Evolutionary conservation across 2,113 vertebrate genomes (phyloP).

Genomic region (Entelurus aequoreus): DNA sequence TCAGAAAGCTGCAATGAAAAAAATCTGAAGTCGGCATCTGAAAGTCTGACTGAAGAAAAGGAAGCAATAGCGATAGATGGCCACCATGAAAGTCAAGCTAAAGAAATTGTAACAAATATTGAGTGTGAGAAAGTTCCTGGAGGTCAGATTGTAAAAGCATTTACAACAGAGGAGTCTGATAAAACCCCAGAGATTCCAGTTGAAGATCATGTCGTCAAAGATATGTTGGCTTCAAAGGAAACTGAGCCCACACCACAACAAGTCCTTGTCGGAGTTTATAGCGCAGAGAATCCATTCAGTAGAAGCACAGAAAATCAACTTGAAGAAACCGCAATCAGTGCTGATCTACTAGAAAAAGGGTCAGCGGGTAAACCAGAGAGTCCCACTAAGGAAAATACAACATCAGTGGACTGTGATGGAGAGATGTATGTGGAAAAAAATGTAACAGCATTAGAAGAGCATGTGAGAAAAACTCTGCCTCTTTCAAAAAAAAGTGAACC

Average conservation of each 20-base stretch:
- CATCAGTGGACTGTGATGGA: no score
- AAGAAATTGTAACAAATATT: not conserved
- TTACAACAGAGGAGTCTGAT: not conserved
- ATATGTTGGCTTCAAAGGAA: not conserved
- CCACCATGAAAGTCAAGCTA: not conserved
- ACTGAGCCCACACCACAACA: not conserved
- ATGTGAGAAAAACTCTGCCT: no score
- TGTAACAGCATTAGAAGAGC: no score
- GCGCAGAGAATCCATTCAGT: not conserved
- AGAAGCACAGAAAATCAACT: not conserved
- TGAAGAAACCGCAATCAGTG: not conserved
- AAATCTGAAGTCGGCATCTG: no score
- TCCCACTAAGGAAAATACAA: no score
- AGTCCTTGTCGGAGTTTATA: not conserved
- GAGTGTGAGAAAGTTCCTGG: no score
- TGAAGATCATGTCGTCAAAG: not conserved
- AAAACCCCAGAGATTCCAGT: no score
- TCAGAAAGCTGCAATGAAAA: not conserved
- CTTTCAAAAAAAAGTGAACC: no score
- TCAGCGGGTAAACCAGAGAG: no score
- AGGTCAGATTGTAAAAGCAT: not conserved
- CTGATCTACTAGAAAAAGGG: no score
- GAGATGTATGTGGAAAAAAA: no score
- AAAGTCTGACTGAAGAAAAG: no score
- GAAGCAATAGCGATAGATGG: not conserved